Evolutionary conservation across 2,113 vertebrate genomes (phyloP), one percentile per base, ranked within the genome.

Genomic region (Micromys minutus): DNA sequence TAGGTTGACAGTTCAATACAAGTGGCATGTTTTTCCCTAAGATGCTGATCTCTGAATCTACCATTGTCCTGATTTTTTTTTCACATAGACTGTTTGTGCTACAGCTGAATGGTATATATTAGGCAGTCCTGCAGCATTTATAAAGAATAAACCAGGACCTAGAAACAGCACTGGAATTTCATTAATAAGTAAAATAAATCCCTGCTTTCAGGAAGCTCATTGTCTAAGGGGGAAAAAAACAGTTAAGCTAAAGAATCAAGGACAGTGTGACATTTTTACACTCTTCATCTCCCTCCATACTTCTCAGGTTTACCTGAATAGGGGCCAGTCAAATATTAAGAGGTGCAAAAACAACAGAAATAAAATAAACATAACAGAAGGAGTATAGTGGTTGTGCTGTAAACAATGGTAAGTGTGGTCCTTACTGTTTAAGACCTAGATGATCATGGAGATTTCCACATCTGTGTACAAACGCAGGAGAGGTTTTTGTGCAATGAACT

Each of bases 331-430:
- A 71, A 74, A 67, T 74, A 29, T 39, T 63, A 55, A 81, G 50
- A 13, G 13, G 21, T 15, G 12, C 36, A 45, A 22, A 19, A 55
- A 13, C 65, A 77, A 7, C 17, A 69, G 0, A 4, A 55, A 67
- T 26, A 47, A 42, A 45, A 50, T 12, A 31, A 52, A 34, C 22
- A 34, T 7, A 47, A 0, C 7, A 10, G 47, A 59, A 1, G 10
- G 13, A 47, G n/a, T 10, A 67, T 0, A 0, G 10, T 6, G 0
- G 2, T n/a, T 10, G 47, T 7, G 0, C 52, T 34, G 21, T 5
- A 0, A 2, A 0, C 11, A 7, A 52, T 19, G 50, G 8, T 59
- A 36, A 61, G 3, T 8, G 0, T 4, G 4, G 9, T 1, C 5
- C 7, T n/a, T 0, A 3, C 24, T 7, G 0, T 63, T n/a, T 26